A percentile compares a stretch with the other conserved stretches of the same genome.
Conservation (phyloP, 2,888 invertebrate species). For the Syrphus vitripennis region DNA sequence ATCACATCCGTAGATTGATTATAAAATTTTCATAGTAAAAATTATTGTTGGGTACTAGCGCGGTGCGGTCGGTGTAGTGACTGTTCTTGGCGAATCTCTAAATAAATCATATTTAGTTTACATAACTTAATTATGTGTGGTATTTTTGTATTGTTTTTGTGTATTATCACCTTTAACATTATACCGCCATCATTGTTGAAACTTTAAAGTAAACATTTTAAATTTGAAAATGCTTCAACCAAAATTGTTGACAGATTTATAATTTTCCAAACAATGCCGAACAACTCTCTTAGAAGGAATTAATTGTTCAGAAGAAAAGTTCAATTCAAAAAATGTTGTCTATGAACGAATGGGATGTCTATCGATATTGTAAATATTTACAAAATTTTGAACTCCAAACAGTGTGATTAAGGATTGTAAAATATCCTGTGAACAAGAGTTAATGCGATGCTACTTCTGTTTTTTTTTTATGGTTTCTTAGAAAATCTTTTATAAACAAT, state of each 20-base stretch:
- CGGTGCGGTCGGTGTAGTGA: neutral
- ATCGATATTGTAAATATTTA: constrained; percentile 55
- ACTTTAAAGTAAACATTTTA: constrained; percentile 7
- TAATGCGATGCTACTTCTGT: neutral
- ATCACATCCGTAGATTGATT: constrained; percentile 41
- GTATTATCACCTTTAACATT: constrained; percentile 39
- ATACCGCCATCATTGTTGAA: neutral
- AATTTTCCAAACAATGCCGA: constrained; percentile 44
- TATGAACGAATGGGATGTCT: neutral
- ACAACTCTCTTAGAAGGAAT: neutral
- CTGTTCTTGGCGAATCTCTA: neutral
- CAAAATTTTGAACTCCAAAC: neutral
- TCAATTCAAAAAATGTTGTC: constrained; percentile 45
- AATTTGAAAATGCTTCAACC: constrained; percentile 1
- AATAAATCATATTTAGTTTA: constrained; percentile 52
- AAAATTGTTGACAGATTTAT: constrained; percentile 64
- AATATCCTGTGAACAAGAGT: constrained; percentile 48
- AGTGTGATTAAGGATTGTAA: constrained; percentile 46
- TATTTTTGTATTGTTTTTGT: neutral
- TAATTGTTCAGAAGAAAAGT: constrained; percentile 1
- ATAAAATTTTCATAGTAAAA: constrained; percentile 14
- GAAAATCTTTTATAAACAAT: constrained; percentile 55
- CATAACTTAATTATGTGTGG: constrained; percentile 45
- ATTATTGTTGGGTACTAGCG: neutral
- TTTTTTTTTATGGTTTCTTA: constrained; percentile 12